phyloP scores from a whole-genome alignment of 2,888 invertebrate genomes.

The Nudaria mundana region DNA sequence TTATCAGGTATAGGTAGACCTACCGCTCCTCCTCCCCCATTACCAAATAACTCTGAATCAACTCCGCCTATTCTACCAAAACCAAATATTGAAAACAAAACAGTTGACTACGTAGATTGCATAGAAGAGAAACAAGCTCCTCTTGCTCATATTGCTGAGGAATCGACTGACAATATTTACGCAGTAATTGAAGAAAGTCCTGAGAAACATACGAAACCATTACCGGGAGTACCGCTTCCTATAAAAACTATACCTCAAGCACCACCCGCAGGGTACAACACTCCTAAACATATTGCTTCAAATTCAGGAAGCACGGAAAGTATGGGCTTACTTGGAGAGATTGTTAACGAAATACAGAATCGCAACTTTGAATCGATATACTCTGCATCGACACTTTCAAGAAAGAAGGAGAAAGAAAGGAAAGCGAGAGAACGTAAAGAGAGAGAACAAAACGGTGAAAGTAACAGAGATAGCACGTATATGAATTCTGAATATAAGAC shows the following conservation, averaged over 20 bases:
- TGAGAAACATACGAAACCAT: conserved; percentile 63
- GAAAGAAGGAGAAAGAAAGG: conserved; percentile 77
- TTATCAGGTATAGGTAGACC: conserved; percentile 88
- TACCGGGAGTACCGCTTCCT: conserved; percentile 59
- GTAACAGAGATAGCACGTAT: conserved; percentile 78
- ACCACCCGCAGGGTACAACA: conserved; percentile 74
- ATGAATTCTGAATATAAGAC: conserved; percentile 83
- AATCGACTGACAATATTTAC: conserved; percentile 89
- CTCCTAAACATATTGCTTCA: conserved; percentile 64
- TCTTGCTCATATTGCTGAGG: conserved; percentile 83
- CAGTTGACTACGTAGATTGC: conserved; percentile 89
- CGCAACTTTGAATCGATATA: conserved; percentile 94
- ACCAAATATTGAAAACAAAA: conserved; percentile 53
- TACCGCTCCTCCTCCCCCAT: conserved; percentile 88
- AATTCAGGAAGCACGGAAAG: conserved; percentile 83
- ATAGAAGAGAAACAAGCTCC: conserved; percentile 84
- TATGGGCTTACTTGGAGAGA: conserved; percentile 91
- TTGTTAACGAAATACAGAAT: conserved; percentile 93
- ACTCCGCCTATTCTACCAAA: conserved; percentile 81
- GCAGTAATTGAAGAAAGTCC: conserved; percentile 92
- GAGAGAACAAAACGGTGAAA: conserved; percentile 32
- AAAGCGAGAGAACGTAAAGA: conserved; percentile 37
- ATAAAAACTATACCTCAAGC: conserved; percentile 55
- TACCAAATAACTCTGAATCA: conserved; percentile 74
- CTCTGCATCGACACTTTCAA: conserved; percentile 86